Evolutionary conservation across 2,113 vertebrate species (phyloP).

Genomic region (Perccottus glenii): DNA sequence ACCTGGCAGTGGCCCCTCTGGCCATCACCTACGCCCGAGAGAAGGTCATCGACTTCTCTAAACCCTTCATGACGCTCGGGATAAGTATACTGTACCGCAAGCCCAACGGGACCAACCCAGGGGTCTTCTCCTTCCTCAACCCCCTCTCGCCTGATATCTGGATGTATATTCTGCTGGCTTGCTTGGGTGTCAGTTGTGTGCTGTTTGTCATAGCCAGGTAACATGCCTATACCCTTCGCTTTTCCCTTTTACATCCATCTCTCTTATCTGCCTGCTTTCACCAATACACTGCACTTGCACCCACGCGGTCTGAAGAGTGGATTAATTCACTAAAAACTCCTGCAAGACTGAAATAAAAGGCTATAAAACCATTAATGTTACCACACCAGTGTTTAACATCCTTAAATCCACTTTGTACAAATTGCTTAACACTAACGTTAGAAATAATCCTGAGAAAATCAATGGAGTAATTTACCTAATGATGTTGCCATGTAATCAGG

Average conservation of each 20-base stretch:
- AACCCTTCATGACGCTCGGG: slow-evolving; percentile 95
- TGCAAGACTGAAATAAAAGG: neutral
- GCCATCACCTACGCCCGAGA: slow-evolving; percentile 97
- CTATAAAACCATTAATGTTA: neutral
- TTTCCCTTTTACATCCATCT: slow-evolving; percentile 76
- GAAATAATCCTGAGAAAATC: neutral
- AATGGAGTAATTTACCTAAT: slow-evolving; percentile 1
- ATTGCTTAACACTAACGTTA: neutral
- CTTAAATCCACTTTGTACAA: neutral
- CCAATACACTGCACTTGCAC: slow-evolving; percentile 34
- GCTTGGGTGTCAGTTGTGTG: slow-evolving; percentile 99
- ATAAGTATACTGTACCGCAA: slow-evolving; percentile 98
- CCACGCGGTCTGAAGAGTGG: slow-evolving; percentile 2
- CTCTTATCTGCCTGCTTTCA: slow-evolving; percentile 41
- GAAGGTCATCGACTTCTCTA: slow-evolving; percentile 99
- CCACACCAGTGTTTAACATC: slow-evolving; percentile 5
- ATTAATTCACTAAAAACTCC: slow-evolving; percentile 32
- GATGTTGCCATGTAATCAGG: neutral
- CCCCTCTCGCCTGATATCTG: slow-evolving; percentile 99
- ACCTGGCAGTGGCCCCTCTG: slow-evolving; percentile 95
- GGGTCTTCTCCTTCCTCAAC: slow-evolving; percentile 99
- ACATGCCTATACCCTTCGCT: slow-evolving; percentile 85
- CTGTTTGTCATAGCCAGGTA: slow-evolving; percentile 99
- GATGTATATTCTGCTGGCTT: slow-evolving; percentile 99
- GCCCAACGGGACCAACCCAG: slow-evolving; percentile 93